Evolutionary conservation across 2,797 vertebrate species (phyloP), one percentile per base, ranked within the genome.

Genomic region (Novumbra hubbsi): DNA sequence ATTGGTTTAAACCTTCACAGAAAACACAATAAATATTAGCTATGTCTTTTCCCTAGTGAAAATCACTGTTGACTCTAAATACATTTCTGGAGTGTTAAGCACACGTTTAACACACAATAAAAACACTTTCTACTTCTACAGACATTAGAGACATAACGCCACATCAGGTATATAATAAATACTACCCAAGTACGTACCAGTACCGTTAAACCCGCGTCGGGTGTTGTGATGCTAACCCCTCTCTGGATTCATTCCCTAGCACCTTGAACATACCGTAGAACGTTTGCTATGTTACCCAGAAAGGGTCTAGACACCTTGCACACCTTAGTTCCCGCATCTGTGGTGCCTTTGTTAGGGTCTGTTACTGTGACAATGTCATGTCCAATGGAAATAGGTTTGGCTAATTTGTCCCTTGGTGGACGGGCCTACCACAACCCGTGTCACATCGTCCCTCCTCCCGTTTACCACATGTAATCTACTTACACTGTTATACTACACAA

Each of bases 111-210:
- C 3, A 30, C 34, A 65, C 6, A 5, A 68, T 55, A 63, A 63
- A 32, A 30, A 68, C 67, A 24, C 73, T 34, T 24, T 24, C n/a
- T 50, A 64, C 32, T 30, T 19, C 17, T 27, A 68, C 11, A 57
- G n/a, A 30, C 21, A 14, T 8, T 7, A n/a, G 11, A 45, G 14
- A 14, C 24, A 11, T 12, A 49, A n/a, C 19, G 32, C n/a, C 19
- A 55, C 34, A 32, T n/a, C 16, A 49, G 5, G 11, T 19, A 38
- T 32, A 1, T 24, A 41, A 48, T 19, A 57, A 57, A 45, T 21
- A 21, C n/a, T n/a, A 68, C 4, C 30, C 16, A n/a, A 28, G 65
- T 78, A 85, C 80, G 80, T 79, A 81, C 76, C 82, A 78, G 71
- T 62, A 75, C 73, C 76, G 76, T 74, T 70, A 72, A 70, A 76